Conservation (phyloP, 1,140 invertebrate genomes). For the Drosophila murphyi region DNA sequence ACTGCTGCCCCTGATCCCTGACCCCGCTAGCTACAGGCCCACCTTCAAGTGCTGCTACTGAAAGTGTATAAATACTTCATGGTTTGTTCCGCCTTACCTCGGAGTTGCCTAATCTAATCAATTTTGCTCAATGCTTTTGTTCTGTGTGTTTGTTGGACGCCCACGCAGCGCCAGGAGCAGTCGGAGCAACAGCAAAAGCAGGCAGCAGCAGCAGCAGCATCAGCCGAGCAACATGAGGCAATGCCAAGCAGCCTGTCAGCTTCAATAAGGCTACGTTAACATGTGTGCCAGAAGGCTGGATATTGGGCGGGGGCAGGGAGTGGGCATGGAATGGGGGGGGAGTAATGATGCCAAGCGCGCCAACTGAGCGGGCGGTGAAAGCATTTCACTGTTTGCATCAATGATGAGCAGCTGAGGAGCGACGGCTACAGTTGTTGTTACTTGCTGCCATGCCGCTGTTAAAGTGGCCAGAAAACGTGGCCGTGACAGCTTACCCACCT, state of each 20-base stretch:
- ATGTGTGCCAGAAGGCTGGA: constrained; percentile 46
- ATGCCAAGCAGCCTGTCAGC: constrained; percentile 58
- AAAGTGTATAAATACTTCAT: constrained; percentile 42
- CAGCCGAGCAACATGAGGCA: constrained; percentile 28
- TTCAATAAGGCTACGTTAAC: constrained; percentile 76
- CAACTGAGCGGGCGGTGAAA: constrained; percentile 57
- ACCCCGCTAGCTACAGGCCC: not conserved
- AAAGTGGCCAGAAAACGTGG: constrained; percentile 46
- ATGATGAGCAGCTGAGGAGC: constrained; percentile 50
- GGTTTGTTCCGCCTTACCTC: constrained; percentile 39
- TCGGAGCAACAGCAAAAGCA: constrained; percentile 6
- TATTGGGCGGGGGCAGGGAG: not conserved
- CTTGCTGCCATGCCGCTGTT: constrained; percentile 21
- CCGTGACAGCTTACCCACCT: constrained; percentile 18
- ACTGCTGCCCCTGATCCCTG: not conserved
- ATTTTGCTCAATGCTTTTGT: constrained; percentile 58
- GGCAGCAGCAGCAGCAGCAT: constrained; percentile 5
- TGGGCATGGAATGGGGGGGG: not conserved
- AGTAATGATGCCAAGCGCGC: constrained; percentile 5
- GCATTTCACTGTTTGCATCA: constrained; percentile 82
- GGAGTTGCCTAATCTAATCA: constrained; percentile 75
- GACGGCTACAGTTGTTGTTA: not conserved
- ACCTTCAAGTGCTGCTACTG: not conserved
- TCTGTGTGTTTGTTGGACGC: constrained; percentile 28
- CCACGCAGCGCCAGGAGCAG: constrained; percentile 27